A percentile compares a stretch with the other conserved stretches of the same genome.
phyloP scores from a whole-genome alignment of 2,888 invertebrate species.

The Spodoptera picta region DNA sequence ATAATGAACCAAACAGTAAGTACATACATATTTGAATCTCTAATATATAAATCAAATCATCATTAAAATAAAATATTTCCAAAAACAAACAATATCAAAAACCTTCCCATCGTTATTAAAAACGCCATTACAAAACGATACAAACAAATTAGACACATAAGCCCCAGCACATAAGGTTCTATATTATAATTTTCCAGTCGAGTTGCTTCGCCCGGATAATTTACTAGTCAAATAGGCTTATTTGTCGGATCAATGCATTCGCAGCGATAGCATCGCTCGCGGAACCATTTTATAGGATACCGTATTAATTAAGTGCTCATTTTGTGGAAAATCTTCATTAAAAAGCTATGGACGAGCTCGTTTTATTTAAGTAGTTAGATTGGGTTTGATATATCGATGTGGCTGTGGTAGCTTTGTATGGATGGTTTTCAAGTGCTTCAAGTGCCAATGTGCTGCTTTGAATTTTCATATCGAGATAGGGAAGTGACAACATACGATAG shows the following conservation, averaged over 20 bases:
- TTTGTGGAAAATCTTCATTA: constrained; percentile 27
- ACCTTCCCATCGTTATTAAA: too few relatives aligned
- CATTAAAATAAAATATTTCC: too few relatives aligned
- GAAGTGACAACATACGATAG: too few relatives aligned
- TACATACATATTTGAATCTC: too few relatives aligned
- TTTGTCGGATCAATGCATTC: constrained; percentile 53
- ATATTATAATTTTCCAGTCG: constrained; percentile 45
- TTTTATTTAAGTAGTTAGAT: constrained; percentile 25
- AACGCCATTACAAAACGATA: too few relatives aligned
- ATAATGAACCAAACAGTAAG: too few relatives aligned
- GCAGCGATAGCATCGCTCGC: constrained; percentile 46
- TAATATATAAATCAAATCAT: too few relatives aligned
- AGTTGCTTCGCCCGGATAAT: constrained; percentile 48
- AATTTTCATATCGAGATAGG: too few relatives aligned
- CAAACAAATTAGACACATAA: too few relatives aligned
- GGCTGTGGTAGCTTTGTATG: not conserved
- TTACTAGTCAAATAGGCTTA: constrained; percentile 50
- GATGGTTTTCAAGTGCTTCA: too few relatives aligned
- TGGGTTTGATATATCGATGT: not conserved
- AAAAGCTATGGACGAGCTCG: not conserved
- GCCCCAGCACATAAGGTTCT: constrained; percentile 22
- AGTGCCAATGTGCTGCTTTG: too few relatives aligned
- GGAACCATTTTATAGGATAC: constrained; percentile 26
- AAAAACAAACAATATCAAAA: too few relatives aligned
- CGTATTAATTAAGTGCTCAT: constrained; percentile 39